phyloP scores from a whole-genome alignment of 1,140 invertebrate species.

The Mesaphorura yosii region DNA sequence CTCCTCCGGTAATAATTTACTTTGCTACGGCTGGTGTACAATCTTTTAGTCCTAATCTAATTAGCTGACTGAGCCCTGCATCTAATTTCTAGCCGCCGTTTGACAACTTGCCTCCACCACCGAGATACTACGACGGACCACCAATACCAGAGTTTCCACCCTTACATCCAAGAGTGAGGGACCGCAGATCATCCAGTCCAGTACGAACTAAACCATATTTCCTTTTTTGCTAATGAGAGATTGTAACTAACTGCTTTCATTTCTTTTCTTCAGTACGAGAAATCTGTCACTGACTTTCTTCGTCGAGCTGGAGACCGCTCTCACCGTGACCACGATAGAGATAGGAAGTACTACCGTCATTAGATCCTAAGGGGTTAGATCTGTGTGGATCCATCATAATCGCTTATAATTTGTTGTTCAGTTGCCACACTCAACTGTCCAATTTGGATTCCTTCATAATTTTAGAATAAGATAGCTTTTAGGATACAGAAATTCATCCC shows the following conservation, averaged over 20 bases:
- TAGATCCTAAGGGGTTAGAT: too few relatives aligned
- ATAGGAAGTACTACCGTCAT: conserved; percentile 17
- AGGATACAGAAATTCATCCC: too few relatives aligned
- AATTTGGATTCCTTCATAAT: too few relatives aligned
- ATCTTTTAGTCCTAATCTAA: too few relatives aligned
- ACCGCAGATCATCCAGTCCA: conserved; percentile 26
- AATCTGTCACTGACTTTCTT: conserved; percentile 80
- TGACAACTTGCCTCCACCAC: conserved; percentile 58
- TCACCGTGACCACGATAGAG: conserved; percentile 40
- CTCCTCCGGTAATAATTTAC: conserved; percentile 35
- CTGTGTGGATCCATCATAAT: too few relatives aligned
- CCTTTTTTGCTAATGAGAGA: conserved; percentile 39
- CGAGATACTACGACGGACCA: conserved; percentile 64
- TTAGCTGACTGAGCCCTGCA: too few relatives aligned
- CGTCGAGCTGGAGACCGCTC: conserved; percentile 60
- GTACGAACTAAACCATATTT: conserved; percentile 45
- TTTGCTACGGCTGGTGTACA: too few relatives aligned
- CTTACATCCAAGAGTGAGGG: conserved; percentile 27
- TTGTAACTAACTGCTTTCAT: neutral
- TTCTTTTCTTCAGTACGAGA: conserved; percentile 51
- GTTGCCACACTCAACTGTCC: too few relatives aligned
- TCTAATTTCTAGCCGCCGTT: too few relatives aligned
- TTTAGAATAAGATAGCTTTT: too few relatives aligned
- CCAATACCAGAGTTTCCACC: conserved; percentile 40
- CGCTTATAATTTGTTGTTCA: too few relatives aligned